Conservation (phyloP, 2,888 invertebrate species). For the Rhogogaster chlorosoma region DNA sequence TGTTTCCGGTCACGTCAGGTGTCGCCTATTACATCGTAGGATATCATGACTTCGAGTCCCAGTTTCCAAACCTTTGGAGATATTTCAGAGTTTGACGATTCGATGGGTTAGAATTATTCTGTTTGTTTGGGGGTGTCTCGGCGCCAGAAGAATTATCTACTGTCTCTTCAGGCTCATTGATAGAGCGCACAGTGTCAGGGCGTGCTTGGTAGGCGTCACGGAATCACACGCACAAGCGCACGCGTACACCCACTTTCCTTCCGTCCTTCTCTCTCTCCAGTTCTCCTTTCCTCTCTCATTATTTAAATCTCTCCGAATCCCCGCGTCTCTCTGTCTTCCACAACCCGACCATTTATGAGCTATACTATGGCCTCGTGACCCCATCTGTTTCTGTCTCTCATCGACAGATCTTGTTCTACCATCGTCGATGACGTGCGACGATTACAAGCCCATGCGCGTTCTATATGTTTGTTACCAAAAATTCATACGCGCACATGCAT, state of each 20-base stretch:
- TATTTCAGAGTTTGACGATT: background rate
- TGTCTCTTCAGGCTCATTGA: slow-evolving; percentile 42
- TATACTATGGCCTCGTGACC: background rate
- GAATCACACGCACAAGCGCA: slow-evolving; percentile 15
- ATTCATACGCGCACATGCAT: background rate
- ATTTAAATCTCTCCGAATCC: background rate
- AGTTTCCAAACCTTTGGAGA: background rate
- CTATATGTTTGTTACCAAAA: background rate
- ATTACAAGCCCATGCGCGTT: background rate
- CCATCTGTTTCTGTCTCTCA: background rate
- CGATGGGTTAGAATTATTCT: slow-evolving; percentile 31
- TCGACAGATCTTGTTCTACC: background rate
- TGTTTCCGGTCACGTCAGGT: slow-evolving; percentile 11
- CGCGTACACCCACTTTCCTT: slow-evolving; percentile 8
- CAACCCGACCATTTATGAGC: background rate
- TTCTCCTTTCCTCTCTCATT: background rate
- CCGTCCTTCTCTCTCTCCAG: background rate
- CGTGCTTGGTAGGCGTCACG: slow-evolving; percentile 46
- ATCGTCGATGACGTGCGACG: background rate
- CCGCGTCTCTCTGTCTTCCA: background rate
- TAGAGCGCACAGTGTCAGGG: slow-evolving; percentile 47
- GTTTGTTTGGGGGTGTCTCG: slow-evolving; percentile 58
- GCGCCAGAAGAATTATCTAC: slow-evolving; percentile 60
- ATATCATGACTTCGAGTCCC: background rate
- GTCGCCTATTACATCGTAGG: background rate